Base-by-base conservation (phyloP, 2,888 invertebrate genomes). In the Oscheius onirici region DNA sequence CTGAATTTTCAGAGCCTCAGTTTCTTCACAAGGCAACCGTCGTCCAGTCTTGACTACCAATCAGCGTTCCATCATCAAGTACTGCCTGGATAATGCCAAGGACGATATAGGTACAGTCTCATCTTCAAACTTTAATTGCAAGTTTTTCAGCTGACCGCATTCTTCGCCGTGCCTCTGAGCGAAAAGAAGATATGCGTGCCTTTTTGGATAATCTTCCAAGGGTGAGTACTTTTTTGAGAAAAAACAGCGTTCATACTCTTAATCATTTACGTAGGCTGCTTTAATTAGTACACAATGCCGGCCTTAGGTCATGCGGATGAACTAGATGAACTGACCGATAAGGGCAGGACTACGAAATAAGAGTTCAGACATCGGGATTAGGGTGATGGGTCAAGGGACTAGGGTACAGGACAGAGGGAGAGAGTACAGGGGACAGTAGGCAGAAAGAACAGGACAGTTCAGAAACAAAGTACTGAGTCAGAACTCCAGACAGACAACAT, bases 11-110 rank as follows among this genome's bases (percentile, higher is more conserved):
- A 70, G 70, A 51, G 40, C 72, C 8, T 79, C 79, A 2, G 72
- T 79, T 46, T 79, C 79, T 0, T 76, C 76, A 10, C 79, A 79
- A 61, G 79, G 79, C 52, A 79, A 74, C 49, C 72, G 76, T 13
- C 77, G 76, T 55, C 81, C 81, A n/a, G 43, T 82, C 8, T 70
- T 83, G 22, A 75, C 75, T 3, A 60, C 69, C 2, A 74, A 68
- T 22, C 84, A 84, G 44, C 65, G 81, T 58, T 60, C 75, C 49
- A 84, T 84, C 66, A 77, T 84, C 75, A 84, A 83, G 63, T 83
- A 79, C 68, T 84, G 84, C 51, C 78, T 84, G 46, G 79, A 82
- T 51, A 84, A 83, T 72, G 72, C 84, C 17, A 83, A 84, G 57
- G 84, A 82, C 15, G 84, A 84, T 66, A 73, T 84, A 8, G 82